Evolutionary conservation across 2,888 invertebrate species (phyloP).

Genomic region (Drosophila kuntzei): DNA sequence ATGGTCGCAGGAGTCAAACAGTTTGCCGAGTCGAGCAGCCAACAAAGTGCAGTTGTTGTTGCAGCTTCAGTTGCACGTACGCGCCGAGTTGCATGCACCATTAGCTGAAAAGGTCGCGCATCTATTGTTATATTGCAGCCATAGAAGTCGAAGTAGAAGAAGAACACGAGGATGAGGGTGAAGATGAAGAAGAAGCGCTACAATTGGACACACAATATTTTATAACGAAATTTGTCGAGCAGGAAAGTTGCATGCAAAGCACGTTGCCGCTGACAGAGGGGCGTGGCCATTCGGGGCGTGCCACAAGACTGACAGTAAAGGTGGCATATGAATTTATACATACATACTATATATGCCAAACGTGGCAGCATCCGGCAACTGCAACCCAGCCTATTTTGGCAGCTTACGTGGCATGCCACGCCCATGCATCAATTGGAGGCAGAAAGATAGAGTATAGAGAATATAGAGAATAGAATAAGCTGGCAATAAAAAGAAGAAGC

Average conservation of each 20-base stretch:
- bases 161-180: neutral
- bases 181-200: neutral
- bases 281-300: constrained; percentile 55
- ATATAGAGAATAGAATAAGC: neutral
- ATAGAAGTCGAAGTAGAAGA: neutral
- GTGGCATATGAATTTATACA: constrained; percentile 1
- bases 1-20: constrained; percentile 23
- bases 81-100: constrained; percentile 43
- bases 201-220: constrained; percentile 55
- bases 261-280: constrained; percentile 73
- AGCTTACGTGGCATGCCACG: constrained; percentile 31
- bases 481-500: constrained; percentile 31
- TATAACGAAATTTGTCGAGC: constrained; percentile 42
- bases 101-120: constrained; percentile 51
- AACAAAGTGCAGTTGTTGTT: constrained; percentile 6
- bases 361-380: constrained; percentile 27
- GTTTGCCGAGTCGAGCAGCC: constrained; percentile 11
- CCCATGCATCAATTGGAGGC: constrained; percentile 6
- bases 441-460: neutral
- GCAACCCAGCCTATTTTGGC: constrained; percentile 53
- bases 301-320: constrained; percentile 22
- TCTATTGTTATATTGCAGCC: constrained; percentile 53
- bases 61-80: constrained; percentile 53
- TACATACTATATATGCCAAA: constrained; percentile 24
- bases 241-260: constrained; percentile 65